Percentiles rank a stretch among this genome's conserved stretches.
These are phyloP conservation scores for Diorhabda carinulata DNA, from an alignment of 1,140 invertebrate species.

Conservation along the genomic window DNA sequence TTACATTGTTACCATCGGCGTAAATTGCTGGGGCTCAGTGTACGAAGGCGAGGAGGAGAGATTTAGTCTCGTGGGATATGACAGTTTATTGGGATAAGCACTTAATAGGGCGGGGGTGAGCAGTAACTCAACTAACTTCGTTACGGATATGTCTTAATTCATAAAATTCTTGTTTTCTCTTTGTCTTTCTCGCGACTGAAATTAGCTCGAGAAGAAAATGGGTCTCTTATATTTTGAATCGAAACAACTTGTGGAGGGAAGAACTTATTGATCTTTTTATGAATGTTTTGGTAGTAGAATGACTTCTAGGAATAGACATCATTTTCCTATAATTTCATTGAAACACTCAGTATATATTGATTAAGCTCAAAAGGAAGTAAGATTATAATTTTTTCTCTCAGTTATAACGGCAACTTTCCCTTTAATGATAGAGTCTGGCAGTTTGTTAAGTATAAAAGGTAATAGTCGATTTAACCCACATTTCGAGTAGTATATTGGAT, in stretches of 20 bases:
- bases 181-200: conserved; percentile 33
- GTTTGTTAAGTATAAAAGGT: conserved; percentile 32
- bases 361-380: too few species aligned
- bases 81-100: conserved; percentile 45
- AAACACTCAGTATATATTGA: too few species aligned
- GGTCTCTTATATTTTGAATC: conserved; percentile 24
- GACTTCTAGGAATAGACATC: too few species aligned
- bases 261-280: too few species aligned
- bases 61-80: conserved; percentile 38
- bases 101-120: conserved; percentile 38
- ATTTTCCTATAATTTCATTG: too few species aligned
- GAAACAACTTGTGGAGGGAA: conserved; percentile 10
- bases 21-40: conserved; percentile 39
- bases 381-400: too few species aligned
- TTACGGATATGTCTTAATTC: conserved; percentile 42
- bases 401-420: too few species aligned
- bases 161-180: conserved; percentile 41
- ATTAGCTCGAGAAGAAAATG: conserved; percentile 35
- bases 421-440: conserved; percentile 29
- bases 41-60: conserved; percentile 27
- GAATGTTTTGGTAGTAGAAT: too few species aligned
- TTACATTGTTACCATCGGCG: conserved; percentile 38
- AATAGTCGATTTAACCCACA: conserved; percentile 41
- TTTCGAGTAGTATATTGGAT: conserved; percentile 38
- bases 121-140: conserved; percentile 34